A percentile compares a stretch with the other conserved stretches of the same genome.
Evolutionary conservation across 2,797 vertebrate genomes (phyloP).

Genomic region (Mormyrus proboscirostris): DNA sequence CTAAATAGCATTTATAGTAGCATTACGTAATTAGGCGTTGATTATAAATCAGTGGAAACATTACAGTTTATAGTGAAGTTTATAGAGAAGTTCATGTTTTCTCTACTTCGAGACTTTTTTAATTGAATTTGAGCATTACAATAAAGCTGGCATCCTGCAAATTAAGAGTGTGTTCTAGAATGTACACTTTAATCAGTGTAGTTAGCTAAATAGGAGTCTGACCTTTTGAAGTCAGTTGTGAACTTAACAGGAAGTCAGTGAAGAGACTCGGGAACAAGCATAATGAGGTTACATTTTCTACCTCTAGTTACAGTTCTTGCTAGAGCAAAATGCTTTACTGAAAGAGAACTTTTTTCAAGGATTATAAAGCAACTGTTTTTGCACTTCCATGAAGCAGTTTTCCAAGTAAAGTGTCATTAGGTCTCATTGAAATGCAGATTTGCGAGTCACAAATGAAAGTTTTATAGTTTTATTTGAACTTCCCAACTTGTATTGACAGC

Average conservation of each 20-base stretch:
- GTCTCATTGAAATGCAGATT: not conserved
- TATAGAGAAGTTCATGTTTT: not conserved
- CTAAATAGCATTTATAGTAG: not conserved
- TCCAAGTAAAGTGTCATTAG: not conserved
- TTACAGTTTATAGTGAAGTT: not conserved
- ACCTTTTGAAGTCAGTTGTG: not conserved
- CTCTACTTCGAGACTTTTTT: not conserved
- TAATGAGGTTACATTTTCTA: not conserved
- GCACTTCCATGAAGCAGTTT: not conserved
- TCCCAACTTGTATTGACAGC: not conserved
- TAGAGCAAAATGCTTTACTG: not conserved
- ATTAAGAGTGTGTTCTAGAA: not conserved
- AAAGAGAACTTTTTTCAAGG: not conserved
- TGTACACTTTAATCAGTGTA: not conserved
- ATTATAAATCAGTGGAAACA: not conserved
- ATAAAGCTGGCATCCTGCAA: not conserved
- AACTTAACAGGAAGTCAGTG: not conserved
- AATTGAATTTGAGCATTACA: not conserved
- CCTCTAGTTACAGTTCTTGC: not conserved
- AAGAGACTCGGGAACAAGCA: not conserved
- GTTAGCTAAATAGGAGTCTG: not conserved
- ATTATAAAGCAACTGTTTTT: not conserved
- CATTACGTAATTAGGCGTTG: not conserved
- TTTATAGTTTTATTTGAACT: not conserved
- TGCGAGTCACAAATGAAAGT: not conserved